These are phyloP conservation scores for Pollimyrus isidori DNA, from an alignment of 2,113 vertebrate species.

Conservation along the genomic window DNA sequence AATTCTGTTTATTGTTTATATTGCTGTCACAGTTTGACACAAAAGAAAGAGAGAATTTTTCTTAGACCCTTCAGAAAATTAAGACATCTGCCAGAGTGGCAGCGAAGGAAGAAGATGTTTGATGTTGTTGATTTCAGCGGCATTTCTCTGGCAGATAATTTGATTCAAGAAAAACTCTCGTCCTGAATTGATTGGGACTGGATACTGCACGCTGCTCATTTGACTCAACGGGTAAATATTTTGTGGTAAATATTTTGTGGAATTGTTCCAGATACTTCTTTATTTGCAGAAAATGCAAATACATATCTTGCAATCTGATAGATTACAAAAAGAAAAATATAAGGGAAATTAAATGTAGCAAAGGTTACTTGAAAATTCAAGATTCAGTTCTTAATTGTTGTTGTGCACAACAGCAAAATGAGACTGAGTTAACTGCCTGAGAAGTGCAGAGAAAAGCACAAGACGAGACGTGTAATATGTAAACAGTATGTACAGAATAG, in stretches of 20 bases:
- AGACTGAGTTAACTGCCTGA: not conserved
- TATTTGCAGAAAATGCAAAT: not conserved
- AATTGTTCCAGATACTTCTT: not conserved
- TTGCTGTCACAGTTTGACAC: constrained; percentile 1
- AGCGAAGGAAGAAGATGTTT: constrained; percentile 34
- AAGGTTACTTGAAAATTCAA: constrained; percentile 42
- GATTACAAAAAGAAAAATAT: constrained; percentile 43
- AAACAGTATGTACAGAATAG: not conserved
- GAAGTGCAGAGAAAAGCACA: not conserved
- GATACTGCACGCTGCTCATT: not conserved
- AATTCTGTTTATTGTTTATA: not conserved
- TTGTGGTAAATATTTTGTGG: not conserved
- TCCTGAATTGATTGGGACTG: not conserved
- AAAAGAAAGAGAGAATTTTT: constrained; percentile 14
- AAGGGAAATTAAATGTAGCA: constrained; percentile 44
- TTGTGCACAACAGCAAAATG: not conserved
- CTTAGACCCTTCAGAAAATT: constrained; percentile 40
- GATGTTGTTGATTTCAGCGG: constrained; percentile 25
- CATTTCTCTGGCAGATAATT: constrained; percentile 23
- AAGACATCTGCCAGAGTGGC: constrained; percentile 41
- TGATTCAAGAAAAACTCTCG: constrained; percentile 14
- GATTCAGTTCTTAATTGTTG: not conserved
- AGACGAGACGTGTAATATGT: not conserved
- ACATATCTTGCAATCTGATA: constrained; percentile 42
- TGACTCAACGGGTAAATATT: not conserved